Evolutionary conservation across 2,113 vertebrate genomes (phyloP), one percentile per base, ranked within the genome.

Genomic region (Propithecus coquereli): DNA sequence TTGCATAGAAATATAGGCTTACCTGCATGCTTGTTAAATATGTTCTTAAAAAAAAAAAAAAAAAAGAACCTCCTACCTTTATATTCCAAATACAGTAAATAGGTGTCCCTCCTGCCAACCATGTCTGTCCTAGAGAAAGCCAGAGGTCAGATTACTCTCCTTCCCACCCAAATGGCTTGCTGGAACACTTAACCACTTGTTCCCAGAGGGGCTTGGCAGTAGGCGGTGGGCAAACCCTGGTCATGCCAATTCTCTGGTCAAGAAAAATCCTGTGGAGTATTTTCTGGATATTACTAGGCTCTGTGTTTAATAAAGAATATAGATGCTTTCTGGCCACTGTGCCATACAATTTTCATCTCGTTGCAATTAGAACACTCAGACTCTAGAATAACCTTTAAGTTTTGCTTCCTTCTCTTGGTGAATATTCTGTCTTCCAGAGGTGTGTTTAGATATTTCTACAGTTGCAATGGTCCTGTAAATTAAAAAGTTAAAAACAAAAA

Each of bases 291-390:
- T 79, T 94, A 57, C 17, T 37, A 71, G 57, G 9, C 34, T 94
- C 94, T 83, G 40, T 37, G n/a, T 96, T 90, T 87, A 81, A 74
- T 93, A 94, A 50, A 52, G 68, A 40, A 63, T 74, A 82, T 43
- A 85, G n/a, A 37, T 13, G 22, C 6, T 66, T 23, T 97, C n/a
- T 85, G 54, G 61, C 43, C 37, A 92, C 43, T 23, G 8, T 86
- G 61, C 37, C 7, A 9, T 54, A 30, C 8, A 86, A 4, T 96
- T 91, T 87, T 22, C 68, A 59, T 34, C 27, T 95, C 12, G 70
- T 8, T 50, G 27, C 63, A 61, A n/a, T 71, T 47, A 94, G 91
- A 86, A 68, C 61, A 81, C 16, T 54, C 43, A 76, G 25, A 70
- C 37, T 88, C 2, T 52, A 11, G 94, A 83, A 45, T 1, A 25